Evolutionary conservation across 2,113 vertebrate genomes (phyloP).

Genomic region (Ammodramus savannarum): DNA sequence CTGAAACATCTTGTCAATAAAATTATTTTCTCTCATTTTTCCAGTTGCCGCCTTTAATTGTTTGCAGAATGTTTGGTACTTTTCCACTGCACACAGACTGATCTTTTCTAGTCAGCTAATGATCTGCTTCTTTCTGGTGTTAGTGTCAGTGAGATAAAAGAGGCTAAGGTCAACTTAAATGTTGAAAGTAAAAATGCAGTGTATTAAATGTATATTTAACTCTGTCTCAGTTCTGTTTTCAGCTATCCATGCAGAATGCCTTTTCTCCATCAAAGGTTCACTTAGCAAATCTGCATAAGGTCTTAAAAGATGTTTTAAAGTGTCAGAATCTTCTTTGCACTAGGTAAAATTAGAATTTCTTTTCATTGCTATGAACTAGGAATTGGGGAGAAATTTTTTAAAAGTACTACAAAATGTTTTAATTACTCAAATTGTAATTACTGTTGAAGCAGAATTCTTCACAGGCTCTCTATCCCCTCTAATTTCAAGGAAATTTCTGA

Average conservation of each 20-base stretch:
- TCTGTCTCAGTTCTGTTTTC: neutral
- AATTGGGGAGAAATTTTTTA: neutral
- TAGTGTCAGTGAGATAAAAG: neutral
- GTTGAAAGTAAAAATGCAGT: neutral
- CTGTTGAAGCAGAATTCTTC: neutral
- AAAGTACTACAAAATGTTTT: neutral
- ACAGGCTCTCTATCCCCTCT: neutral
- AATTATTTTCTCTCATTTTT: neutral
- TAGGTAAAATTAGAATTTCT: neutral
- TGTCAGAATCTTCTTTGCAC: fast-evolving
- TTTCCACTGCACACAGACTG: neutral
- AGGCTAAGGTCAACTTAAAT: neutral
- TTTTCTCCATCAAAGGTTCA: neutral
- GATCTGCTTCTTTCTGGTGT: neutral
- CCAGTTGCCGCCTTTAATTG: neutral
- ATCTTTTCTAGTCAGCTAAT: neutral
- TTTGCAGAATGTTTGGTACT: neutral
- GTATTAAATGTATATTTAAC: neutral
- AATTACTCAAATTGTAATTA: neutral
- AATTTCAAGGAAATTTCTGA: neutral
- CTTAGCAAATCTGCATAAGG: neutral
- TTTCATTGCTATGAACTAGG: neutral
- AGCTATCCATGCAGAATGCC: neutral
- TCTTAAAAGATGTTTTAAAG: neutral
- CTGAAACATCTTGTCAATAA: neutral